These are phyloP conservation scores for Sphaerophoria rueppellii DNA, from an alignment of 2,888 invertebrate species.

Conservation along the genomic window DNA sequence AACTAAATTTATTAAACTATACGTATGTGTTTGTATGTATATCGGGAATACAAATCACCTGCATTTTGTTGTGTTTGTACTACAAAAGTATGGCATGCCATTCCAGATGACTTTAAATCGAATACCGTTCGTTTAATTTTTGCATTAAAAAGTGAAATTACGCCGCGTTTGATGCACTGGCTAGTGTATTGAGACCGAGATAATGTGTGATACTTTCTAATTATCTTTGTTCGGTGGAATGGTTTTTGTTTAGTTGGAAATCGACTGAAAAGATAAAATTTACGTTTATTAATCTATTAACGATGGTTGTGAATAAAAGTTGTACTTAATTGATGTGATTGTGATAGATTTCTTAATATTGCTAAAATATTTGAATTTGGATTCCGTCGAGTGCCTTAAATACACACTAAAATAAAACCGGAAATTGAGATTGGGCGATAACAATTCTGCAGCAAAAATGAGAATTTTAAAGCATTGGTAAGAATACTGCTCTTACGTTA, in stretches of 20 bases:
- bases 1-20: background rate
- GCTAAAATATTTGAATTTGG: background rate
- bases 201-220: constrained; percentile 66
- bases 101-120: constrained; percentile 45
- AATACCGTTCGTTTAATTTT: constrained; percentile 41
- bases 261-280: background rate
- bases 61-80: background rate
- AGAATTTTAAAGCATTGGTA: constrained; percentile 80
- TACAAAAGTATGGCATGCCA: constrained; percentile 23
- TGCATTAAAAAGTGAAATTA: constrained; percentile 70
- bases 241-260: background rate
- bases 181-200: constrained; percentile 17
- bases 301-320: background rate
- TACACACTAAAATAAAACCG: background rate
- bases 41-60: constrained; percentile 33
- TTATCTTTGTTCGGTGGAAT: constrained; percentile 18
- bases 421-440: background rate
- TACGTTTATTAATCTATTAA: background rate
- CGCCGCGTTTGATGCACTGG: constrained; percentile 41
- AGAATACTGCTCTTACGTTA: constrained; percentile 49
- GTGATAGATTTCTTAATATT: background rate
- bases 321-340: background rate
- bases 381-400: background rate
- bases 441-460: constrained; percentile 74
- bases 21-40: constrained; percentile 2